Base-by-base conservation (phyloP, 2,888 invertebrate species). In the Orthosia gracilis region DNA sequence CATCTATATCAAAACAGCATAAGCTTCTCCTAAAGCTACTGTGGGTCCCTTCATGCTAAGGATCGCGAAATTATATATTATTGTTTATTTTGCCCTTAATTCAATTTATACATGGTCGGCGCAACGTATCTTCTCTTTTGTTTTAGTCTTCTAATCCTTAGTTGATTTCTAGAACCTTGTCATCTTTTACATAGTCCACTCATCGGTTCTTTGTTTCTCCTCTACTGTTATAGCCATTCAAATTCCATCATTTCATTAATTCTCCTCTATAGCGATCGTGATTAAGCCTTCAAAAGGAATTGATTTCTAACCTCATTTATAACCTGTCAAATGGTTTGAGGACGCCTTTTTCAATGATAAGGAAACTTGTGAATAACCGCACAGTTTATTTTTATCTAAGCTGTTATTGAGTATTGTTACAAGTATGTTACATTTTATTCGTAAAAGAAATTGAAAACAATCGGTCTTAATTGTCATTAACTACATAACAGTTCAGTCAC, bases 311-410 rank as follows among this genome's bases (percentile, higher is more conserved):
- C 21, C 40, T 9, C 21, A 21, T 61, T 45, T 45, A 9, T 21
- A 15, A 3, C 45, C 45, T 45, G 21, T 61, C 45, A 15, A 21
- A 40, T 61, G 59, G 5, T 7, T 21, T 9, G 54, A 12, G 40
- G 58, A 59, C n/a, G 40, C 40, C n/a, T 59, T n/a, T 40, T n/a
- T n/a, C n/a, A 61, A 45, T 61, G 45, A 21, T 31, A 58, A 40
- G 31, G 58, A 58, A 59, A 40, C 40, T 40, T 2, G 13, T n/a
- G 40, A 40, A 40, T n/a, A 40, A 5, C 59, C n/a, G n/a, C 59
- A 59, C 40, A 9, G n/a, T 40, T 40, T n/a, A n/a, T n/a, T n/a
- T n/a, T 40, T 40, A 40, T 12, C n/a, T 12, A 58, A 31, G n/a
- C 12, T 12, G n/a, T 40, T 13, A n/a, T 18, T 58, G 26, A 5